Evolutionary conservation across 2,888 invertebrate genomes (phyloP).

Genomic region (Carabus problematicus): DNA sequence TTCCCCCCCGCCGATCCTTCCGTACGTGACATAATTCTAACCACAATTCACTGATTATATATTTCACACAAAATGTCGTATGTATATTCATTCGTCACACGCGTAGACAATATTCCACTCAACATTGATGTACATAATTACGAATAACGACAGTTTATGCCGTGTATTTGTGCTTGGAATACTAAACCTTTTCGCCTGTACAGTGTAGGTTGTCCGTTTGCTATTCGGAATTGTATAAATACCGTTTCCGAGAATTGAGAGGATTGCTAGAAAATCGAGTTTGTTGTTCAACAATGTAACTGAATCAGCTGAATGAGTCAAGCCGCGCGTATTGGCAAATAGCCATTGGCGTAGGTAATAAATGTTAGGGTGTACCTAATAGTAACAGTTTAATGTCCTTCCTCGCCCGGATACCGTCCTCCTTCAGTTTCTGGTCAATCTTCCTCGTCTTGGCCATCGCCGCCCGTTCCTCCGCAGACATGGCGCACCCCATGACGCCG

Average conservation of each 20-base stretch:
- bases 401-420: conserved; percentile 97
- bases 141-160: too few species aligned
- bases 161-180: too few species aligned
- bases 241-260: conserved; percentile 23
- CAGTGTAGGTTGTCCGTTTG: too few species aligned
- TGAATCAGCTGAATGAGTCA: background rate
- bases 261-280: too few species aligned
- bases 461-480: conserved; percentile 99
- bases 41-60: too few species aligned
- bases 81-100: too few species aligned
- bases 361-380: conserved; percentile 74
- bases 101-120: too few species aligned
- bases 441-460: conserved; percentile 97
- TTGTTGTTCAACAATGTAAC: background rate
- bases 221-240: conserved; percentile 24
- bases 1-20: too few species aligned
- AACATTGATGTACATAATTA: too few species aligned
- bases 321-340: background rate
- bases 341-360: background rate
- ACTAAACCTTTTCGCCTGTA: too few species aligned
- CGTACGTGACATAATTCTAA: too few species aligned
- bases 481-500: conserved; percentile 92
- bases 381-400: conserved; percentile 98
- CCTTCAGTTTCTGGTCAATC: conserved; percentile 97
- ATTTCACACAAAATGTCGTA: too few species aligned